Evolutionary conservation across 2,113 vertebrate species (phyloP).

Genomic region (Semicossyphus pulcher): DNA sequence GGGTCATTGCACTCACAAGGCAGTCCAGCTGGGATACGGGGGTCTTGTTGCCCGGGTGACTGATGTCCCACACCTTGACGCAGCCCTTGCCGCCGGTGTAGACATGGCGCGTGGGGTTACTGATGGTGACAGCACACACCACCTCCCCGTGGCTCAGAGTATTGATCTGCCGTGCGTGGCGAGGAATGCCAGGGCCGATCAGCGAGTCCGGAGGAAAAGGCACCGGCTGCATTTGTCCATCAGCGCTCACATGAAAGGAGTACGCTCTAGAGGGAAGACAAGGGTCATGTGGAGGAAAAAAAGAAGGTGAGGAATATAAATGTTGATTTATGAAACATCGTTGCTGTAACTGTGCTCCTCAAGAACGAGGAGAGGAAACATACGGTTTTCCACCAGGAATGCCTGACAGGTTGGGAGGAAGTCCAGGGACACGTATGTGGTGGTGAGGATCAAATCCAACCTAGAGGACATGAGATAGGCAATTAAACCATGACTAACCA

Average conservation of each 20-base stretch:
- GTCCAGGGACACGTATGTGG: conserved; percentile 90
- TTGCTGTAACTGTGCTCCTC: neutral
- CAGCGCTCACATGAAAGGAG: conserved; percentile 95
- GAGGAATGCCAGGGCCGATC: conserved; percentile 92
- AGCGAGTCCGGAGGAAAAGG: conserved; percentile 95
- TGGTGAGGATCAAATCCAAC: conserved; percentile 96
- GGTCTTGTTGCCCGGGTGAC: conserved; percentile 96
- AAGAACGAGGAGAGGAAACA: conserved; percentile 48
- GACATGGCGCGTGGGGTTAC: conserved; percentile 95
- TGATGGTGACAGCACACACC: conserved; percentile 97
- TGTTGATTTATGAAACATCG: neutral
- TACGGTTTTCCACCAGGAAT: conserved; percentile 97
- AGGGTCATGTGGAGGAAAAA: neutral
- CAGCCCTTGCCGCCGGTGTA: conserved; percentile 97
- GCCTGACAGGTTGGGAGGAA: conserved; percentile 90
- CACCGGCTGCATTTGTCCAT: conserved; percentile 97
- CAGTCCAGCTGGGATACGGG: conserved; percentile 97
- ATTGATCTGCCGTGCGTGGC: conserved; percentile 96
- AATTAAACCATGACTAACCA: neutral
- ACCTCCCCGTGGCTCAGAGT: conserved; percentile 94
- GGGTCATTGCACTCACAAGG: conserved; percentile 84
- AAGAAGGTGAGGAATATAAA: neutral
- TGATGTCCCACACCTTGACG: conserved; percentile 99
- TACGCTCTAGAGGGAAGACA: conserved; percentile 85
- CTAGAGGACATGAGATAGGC: conserved; percentile 67